A percentile compares a stretch with the other conserved stretches of the same genome.
phyloP scores from a whole-genome alignment of 2,888 invertebrate species.

The Melanostoma mellinum region DNA sequence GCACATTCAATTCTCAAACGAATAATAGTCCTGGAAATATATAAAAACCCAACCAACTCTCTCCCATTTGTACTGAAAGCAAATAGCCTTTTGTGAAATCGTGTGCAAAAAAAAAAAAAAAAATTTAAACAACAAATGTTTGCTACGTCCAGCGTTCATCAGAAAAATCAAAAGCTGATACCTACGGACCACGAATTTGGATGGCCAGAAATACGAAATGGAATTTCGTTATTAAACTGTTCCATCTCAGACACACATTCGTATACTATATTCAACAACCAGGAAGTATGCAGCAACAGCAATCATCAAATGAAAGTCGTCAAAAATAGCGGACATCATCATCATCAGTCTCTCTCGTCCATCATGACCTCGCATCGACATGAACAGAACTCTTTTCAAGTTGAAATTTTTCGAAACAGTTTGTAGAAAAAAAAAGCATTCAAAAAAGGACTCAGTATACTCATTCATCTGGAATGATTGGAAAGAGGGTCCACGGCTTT shows the following conservation, averaged over 20 bases:
- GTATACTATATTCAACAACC: not conserved
- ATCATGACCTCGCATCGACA: slow-evolving; percentile 4
- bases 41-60: not conserved
- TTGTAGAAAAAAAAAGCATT: slow-evolving; percentile 49
- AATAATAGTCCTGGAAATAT: slow-evolving; percentile 37
- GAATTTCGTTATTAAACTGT: slow-evolving; percentile 66
- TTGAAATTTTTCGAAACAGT: slow-evolving; percentile 33
- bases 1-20: slow-evolving; percentile 48
- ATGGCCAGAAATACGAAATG: slow-evolving; percentile 52
- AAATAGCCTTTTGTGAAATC: slow-evolving; percentile 65
- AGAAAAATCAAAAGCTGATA: slow-evolving; percentile 59
- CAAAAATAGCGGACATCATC: slow-evolving; percentile 61
- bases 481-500: slow-evolving; percentile 74
- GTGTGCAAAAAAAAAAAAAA: slow-evolving; percentile 69
- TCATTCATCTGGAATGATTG: slow-evolving; percentile 77
- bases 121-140: slow-evolving; percentile 8
- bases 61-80: slow-evolving; percentile 22
- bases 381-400: slow-evolving; percentile 32
- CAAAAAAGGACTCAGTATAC: slow-evolving; percentile 74
- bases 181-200: slow-evolving; percentile 36
- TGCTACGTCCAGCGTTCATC: slow-evolving; percentile 33
- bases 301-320: slow-evolving; percentile 69
- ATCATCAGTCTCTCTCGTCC: slow-evolving; percentile 46
- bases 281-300: slow-evolving; percentile 58
- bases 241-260: slow-evolving; percentile 31